Percentiles rank a stretch among this genome's conserved stretches.
Evolutionary conservation across 1,140 invertebrate species (phyloP).

Genomic region (Patella vulgata): DNA sequence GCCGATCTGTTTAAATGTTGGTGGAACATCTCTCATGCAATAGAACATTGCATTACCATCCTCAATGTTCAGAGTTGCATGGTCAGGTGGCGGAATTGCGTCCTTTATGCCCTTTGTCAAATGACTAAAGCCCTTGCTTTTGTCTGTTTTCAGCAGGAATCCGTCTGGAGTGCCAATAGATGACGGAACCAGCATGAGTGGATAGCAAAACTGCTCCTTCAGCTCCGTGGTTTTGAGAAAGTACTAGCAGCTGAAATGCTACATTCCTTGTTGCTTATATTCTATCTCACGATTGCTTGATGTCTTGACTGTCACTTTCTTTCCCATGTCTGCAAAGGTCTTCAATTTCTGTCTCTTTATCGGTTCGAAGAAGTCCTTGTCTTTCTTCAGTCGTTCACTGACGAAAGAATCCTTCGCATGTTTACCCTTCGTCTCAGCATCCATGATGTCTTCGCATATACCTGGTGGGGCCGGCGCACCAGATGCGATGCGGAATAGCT

Average conservation of each 20-base stretch:
- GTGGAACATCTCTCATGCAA: conserved; percentile 15
- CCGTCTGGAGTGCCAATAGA: conserved; percentile 24
- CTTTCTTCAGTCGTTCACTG: conserved; percentile 22
- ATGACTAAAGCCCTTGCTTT: conserved; percentile 21
- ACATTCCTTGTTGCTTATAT: conserved; percentile 40
- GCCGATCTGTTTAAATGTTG: conserved; percentile 16
- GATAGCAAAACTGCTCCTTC: conserved; percentile 19
- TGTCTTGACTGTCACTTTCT: conserved; percentile 24
- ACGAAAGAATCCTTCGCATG: conserved; percentile 30
- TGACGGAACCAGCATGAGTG: too few species aligned
- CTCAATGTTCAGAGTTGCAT: conserved; percentile 7
- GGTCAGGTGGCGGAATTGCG: conserved; percentile 11
- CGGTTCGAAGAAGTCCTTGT: conserved; percentile 39
- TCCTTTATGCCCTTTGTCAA: conserved; percentile 16
- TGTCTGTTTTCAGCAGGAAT: conserved; percentile 25
- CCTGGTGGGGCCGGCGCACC: too few species aligned
- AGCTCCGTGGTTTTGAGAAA: conserved; percentile 15
- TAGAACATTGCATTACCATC: conserved; percentile 32
- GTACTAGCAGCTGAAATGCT: conserved; percentile 28
- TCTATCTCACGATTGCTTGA: conserved; percentile 19
- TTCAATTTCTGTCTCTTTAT: conserved; percentile 30
- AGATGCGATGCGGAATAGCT: too few species aligned
- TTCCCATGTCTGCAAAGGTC: conserved; percentile 26
- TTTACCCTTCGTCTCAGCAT: too few species aligned
- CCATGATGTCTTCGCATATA: too few species aligned